A percentile compares a stretch with the other conserved stretches of the same genome.
Evolutionary conservation across 2,113 vertebrate genomes (phyloP).

Genomic region (Dasyurus viverrinus): DNA sequence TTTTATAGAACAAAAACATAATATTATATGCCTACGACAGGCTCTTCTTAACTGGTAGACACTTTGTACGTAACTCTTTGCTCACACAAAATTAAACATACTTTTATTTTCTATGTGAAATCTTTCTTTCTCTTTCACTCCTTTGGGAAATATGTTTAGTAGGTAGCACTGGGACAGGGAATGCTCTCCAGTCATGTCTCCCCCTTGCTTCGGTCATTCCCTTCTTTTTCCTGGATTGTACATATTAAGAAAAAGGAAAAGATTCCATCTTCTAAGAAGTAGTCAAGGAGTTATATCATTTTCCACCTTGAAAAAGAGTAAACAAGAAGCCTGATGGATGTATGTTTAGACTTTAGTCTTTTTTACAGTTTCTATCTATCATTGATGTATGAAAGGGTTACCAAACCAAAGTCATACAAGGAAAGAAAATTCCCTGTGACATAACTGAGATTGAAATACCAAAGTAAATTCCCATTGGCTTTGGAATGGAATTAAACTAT

Average conservation of each 20-base stretch:
- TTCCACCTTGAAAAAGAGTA: neutral
- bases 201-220: neutral
- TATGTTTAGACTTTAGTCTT: constrained; percentile 37
- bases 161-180: neutral
- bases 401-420: constrained; percentile 8
- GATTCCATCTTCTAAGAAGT: neutral
- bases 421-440: constrained; percentile 32
- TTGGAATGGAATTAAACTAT: constrained; percentile 40
- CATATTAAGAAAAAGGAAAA: neutral
- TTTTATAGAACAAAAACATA: neutral
- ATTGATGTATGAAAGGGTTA: constrained; percentile 37
- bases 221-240: neutral
- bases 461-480: constrained; percentile 28
- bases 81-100: neutral
- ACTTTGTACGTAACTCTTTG: neutral
- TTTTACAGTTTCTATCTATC: constrained; percentile 18
- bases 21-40: neutral
- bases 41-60: neutral
- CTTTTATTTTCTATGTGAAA: neutral
- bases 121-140: neutral
- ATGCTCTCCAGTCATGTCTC: neutral
- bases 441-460: constrained; percentile 28
- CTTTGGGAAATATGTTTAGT: too few relatives aligned
- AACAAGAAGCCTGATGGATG: neutral
- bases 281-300: constrained; percentile 17